Conservation (phyloP, 1,140 invertebrate species). For the Tetranychus urticae region DNA sequence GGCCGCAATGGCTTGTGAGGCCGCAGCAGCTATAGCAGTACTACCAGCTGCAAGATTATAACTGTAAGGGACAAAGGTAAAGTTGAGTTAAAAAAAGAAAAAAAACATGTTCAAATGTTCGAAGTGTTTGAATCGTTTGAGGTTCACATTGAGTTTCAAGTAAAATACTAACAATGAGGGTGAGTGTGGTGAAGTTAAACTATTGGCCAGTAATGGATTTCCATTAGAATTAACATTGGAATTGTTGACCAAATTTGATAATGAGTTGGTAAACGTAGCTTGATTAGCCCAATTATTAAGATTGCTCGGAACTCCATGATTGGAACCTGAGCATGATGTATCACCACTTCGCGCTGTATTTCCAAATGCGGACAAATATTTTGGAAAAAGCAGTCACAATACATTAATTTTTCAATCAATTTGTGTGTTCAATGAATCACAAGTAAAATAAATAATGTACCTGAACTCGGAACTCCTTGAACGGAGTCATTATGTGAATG, state of each 20-base stretch:
- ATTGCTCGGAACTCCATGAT: neutral
- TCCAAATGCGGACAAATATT: too few relatives aligned
- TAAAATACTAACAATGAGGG: neutral
- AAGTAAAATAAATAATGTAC: neutral
- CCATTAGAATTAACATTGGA: neutral
- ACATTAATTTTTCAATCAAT: neutral
- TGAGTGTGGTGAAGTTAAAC: neutral
- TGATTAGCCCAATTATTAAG: neutral
- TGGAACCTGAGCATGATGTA: neutral
- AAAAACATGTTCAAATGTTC: neutral
- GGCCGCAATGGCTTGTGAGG: slow-evolving; percentile 81
- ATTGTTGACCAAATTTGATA: neutral
- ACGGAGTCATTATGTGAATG: slow-evolving; percentile 1
- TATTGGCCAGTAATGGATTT: neutral
- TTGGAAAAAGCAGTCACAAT: too few relatives aligned
- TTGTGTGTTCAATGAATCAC: neutral
- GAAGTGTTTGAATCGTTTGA: neutral
- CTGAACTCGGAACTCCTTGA: neutral
- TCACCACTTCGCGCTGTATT: neutral
- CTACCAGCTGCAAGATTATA: neutral
- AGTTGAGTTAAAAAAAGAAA: neutral
- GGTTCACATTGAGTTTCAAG: neutral
- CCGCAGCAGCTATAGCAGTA: slow-evolving; percentile 64
- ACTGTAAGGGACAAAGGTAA: neutral
- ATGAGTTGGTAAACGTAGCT: neutral